These are phyloP conservation scores for Sesamia nonagrioides DNA, from an alignment of 1,140 invertebrate species.

Conservation along the genomic window DNA sequence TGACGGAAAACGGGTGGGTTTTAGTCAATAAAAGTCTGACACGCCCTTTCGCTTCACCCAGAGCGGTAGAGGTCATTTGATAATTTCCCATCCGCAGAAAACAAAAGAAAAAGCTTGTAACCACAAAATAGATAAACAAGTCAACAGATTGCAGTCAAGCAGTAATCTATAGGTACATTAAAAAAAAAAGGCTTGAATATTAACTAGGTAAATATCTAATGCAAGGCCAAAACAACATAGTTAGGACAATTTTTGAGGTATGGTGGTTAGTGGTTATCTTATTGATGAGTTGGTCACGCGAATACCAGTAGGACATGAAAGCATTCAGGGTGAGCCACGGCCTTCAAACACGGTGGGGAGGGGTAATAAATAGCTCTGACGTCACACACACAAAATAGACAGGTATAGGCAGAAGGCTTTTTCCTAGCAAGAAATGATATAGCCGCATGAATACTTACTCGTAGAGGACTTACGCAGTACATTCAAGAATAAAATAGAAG, in stretches of 20 bases:
- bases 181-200: no score
- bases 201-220: conserved; percentile 7
- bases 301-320: conserved; percentile 45
- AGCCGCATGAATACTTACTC: no score
- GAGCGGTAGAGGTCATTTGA: no score
- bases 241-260: conserved; percentile 5
- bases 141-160: no score
- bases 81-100: no score
- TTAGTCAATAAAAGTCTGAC: no score
- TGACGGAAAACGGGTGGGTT: no score
- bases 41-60: no score
- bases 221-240: conserved; percentile 2
- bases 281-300: conserved; percentile 39
- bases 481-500: no score
- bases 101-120: background rate
- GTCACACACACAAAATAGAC: background rate
- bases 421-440: background rate
- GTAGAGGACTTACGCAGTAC: no score
- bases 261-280: conserved; percentile 21
- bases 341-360: conserved; percentile 23
- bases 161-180: no score
- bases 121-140: background rate
- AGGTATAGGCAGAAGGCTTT: background rate
- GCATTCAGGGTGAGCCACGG: conserved; percentile 9
- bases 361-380: background rate